Percentiles rank a stretch among this genome's conserved stretches.
These are phyloP conservation scores for Sepiola atlantica DNA, from an alignment of 2,888 invertebrate species.

Conservation along the genomic window DNA sequence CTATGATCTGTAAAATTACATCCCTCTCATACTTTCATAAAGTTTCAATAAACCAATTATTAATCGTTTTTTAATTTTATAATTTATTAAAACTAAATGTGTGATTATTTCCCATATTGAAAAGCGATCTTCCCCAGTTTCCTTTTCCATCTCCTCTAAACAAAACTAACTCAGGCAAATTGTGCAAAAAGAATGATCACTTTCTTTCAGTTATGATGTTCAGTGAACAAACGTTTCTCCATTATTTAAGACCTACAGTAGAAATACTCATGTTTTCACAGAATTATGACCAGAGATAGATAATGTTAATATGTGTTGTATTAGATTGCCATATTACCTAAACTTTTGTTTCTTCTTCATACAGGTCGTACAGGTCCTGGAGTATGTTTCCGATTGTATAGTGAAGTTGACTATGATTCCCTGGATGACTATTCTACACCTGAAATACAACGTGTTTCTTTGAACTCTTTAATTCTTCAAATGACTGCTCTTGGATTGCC, in stretches of 20 bases:
- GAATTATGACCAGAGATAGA: not conserved
- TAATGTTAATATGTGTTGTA: not conserved
- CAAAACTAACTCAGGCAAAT: too few species aligned
- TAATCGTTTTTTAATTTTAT: too few species aligned
- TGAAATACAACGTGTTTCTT: constrained; percentile 93
- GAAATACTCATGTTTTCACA: not conserved
- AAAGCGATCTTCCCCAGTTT: too few species aligned
- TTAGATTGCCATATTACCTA: not conserved
- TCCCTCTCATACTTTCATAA: too few species aligned
- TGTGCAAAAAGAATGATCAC: too few species aligned
- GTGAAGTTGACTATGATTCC: constrained; percentile 85
- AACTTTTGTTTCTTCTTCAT: not conserved
- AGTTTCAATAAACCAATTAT: too few species aligned
- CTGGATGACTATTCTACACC: constrained; percentile 91
- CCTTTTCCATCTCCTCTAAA: too few species aligned
- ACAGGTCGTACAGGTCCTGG: constrained; percentile 85
- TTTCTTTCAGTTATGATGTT: too few species aligned
- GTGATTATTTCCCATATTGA: too few species aligned
- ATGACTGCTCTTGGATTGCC: constrained; percentile 95
- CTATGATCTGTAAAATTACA: too few species aligned
- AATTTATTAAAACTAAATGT: too few species aligned
- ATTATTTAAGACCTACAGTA: not conserved
- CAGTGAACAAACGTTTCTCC: too few species aligned
- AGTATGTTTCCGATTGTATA: constrained; percentile 87
- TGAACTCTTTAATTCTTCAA: constrained; percentile 88